Conservation (phyloP, 2,888 invertebrate species). For the Steinernema scapterisci region DNA sequence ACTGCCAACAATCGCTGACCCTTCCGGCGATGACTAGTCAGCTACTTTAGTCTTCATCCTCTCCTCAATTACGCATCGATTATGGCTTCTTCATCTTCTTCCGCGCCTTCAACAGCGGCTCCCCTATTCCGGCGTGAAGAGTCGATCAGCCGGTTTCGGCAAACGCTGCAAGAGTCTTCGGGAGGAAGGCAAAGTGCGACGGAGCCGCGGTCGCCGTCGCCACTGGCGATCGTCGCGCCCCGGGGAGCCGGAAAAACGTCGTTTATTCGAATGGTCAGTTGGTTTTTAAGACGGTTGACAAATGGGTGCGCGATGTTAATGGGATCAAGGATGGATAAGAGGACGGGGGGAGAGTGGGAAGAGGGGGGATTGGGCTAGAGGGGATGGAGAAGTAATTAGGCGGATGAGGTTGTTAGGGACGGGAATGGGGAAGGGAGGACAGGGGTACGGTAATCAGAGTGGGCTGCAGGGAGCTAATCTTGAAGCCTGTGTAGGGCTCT, state of each 20-base stretch:
- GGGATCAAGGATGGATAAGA: not conserved
- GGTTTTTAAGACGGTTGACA: not conserved
- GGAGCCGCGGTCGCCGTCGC: too few species aligned
- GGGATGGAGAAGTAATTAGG: conserved; percentile 3
- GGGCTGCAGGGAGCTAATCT: too few species aligned
- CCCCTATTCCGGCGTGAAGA: conserved; percentile 17
- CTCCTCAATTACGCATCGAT: not conserved
- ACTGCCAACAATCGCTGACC: not conserved
- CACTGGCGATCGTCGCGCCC: conserved; percentile 24
- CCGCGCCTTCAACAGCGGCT: not conserved
- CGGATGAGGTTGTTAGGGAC: not conserved
- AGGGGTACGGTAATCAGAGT: too few species aligned
- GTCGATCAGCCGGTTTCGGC: conserved; percentile 17
- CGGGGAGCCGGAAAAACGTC: conserved; percentile 30
- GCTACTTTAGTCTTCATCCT: not conserved
- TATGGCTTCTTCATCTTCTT: not conserved
- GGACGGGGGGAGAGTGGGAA: not conserved
- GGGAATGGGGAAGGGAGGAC: not conserved
- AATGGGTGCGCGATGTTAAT: conserved; percentile 12
- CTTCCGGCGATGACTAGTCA: not conserved
- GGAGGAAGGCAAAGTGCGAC: not conserved
- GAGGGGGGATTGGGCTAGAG: not conserved
- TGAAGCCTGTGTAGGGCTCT: too few species aligned
- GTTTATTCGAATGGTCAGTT: conserved; percentile 32
- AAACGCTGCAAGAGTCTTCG: conserved; percentile 3